phyloP scores from a whole-genome alignment of 2,888 invertebrate genomes.

The Oligia latruncula region DNA sequence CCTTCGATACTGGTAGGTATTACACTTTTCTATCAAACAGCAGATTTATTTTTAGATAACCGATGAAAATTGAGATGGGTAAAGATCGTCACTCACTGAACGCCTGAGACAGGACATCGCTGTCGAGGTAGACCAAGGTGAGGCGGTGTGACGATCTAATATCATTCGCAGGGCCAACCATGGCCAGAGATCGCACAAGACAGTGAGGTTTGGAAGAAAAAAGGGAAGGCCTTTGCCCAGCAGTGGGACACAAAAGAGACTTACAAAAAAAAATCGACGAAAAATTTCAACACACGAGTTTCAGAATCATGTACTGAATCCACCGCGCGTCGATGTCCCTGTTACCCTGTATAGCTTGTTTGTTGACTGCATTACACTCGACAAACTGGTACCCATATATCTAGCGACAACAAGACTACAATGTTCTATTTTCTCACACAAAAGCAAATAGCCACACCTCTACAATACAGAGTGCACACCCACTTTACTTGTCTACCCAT shows the following conservation, averaged over 20 bases:
- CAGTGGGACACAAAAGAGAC: too few relatives aligned
- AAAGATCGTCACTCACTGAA: too few relatives aligned
- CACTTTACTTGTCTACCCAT: slow-evolving; percentile 53
- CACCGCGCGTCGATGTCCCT: not conserved
- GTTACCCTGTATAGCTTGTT: not conserved
- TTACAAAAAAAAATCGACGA: too few relatives aligned
- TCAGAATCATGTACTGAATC: not conserved
- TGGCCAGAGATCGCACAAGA: too few relatives aligned
- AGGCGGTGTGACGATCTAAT: too few relatives aligned
- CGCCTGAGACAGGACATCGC: too few relatives aligned
- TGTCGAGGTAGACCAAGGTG: too few relatives aligned
- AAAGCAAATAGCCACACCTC: slow-evolving; percentile 59
- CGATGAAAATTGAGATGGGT: not conserved
- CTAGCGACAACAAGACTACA: slow-evolving; percentile 26
- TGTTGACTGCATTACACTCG: not conserved
- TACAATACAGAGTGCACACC: slow-evolving; percentile 55
- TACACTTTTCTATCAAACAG: not conserved
- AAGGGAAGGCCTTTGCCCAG: too few relatives aligned
- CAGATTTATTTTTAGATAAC: not conserved
- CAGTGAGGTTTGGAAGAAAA: too few relatives aligned
- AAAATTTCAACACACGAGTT: not conserved
- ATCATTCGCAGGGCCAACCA: too few relatives aligned
- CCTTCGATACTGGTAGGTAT: too few relatives aligned
- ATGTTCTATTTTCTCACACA: slow-evolving; percentile 51
- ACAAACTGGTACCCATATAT: slow-evolving; percentile 27